phyloP scores from a whole-genome alignment of 2,113 vertebrate genomes.

The Salvelinus fontinalis region DNA sequence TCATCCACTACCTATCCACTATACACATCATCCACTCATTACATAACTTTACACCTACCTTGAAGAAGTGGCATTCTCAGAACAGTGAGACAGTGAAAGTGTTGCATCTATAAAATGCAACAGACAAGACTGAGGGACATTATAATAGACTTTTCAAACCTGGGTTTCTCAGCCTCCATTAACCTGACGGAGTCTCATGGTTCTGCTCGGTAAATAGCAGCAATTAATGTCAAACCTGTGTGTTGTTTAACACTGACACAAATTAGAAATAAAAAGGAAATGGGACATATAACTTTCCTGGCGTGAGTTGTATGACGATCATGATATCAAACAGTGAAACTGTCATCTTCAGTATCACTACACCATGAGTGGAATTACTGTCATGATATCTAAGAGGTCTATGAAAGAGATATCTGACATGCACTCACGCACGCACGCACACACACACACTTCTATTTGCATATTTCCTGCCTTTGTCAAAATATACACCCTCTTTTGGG shows the following conservation, averaged over 20 bases:
- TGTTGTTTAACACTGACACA: neutral
- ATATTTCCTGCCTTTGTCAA: no score
- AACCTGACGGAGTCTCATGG: neutral
- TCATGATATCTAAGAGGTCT: no score
- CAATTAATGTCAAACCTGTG: neutral
- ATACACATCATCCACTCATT: no score
- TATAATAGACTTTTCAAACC: neutral
- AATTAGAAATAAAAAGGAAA: no score
- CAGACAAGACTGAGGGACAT: neutral
- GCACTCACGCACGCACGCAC: neutral
- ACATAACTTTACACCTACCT: neutral
- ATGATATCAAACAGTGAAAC: no score
- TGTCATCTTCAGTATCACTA: no score
- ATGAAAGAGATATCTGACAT: neutral
- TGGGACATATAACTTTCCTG: no score
- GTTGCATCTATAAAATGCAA: neutral
- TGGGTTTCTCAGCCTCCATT: neutral
- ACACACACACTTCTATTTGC: no score
- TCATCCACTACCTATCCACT: no score
- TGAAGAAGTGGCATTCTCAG: neutral
- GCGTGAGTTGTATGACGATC: neutral
- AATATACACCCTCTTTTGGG: no score
- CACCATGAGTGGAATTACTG: no score
- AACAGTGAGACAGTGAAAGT: neutral
- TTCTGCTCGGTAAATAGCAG: neutral